Evolutionary conservation across 2,113 vertebrate species (phyloP), one percentile per base, ranked within the genome.

Genomic region (Perca flavescens): DNA sequence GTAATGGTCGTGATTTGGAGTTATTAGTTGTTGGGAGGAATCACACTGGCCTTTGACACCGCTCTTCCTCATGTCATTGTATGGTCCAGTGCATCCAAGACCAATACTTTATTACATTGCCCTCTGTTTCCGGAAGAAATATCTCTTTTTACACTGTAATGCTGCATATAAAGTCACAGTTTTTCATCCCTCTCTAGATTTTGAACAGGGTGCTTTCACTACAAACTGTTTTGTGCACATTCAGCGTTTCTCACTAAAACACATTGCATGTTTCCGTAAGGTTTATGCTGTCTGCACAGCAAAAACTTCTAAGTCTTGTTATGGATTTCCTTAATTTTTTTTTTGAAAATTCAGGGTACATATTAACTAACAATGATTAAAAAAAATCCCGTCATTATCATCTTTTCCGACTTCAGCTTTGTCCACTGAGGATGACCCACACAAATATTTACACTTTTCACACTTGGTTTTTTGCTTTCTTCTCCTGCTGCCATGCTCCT

Each of bases 1-100:
- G 65, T 89, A 84, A 93, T 92, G 76, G 87, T 77, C 6, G 57
- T 84, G 80, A 87, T 92, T 92, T 88, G 68, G 74, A 90, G 60
- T 85, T 87, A 91, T 92, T 93, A 89, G 82, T 74, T 85, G 56
- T 87, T 80, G 68, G 87, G 50, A 89, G 64, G 64, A 85, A 82
- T 79, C 81, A 68, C 85, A 75, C 15, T 69, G 84, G 74, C 75
- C 83, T 86, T 85, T 89, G 84, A 88, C 63, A 88, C 77, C 82
- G 79, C 65, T 72, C 43, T 70, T 77, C 74, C 70, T 88, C 52
- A 60, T 84, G 69, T 79, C 80, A 71, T 54, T 28, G 22, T 69
- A 76, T 46, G 75, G 69, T 87, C 79, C 64, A 70, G 25, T 79
- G 61, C 68, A 62, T 87, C 56, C 57, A 73, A 36, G 15, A 36